A percentile compares a stretch with the other conserved stretches of the same genome.
These are phyloP conservation scores for Eulithis prunata DNA, from an alignment of 2,888 invertebrate genomes.

Conservation along the genomic window DNA sequence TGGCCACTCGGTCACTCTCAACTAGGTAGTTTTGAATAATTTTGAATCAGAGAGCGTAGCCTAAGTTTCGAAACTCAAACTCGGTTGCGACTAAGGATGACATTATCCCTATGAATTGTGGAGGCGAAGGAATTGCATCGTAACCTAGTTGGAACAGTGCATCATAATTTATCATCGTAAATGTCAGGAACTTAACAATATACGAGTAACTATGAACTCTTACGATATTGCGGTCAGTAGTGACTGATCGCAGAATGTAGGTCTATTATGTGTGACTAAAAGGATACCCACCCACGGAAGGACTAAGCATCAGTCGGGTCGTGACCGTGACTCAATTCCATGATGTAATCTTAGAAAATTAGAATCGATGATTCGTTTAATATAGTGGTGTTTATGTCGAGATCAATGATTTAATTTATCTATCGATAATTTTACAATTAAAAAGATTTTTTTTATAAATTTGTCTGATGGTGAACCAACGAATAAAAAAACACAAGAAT, in stretches of 20 bases:
- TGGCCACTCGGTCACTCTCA: too few relatives aligned
- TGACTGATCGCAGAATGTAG: conserved; percentile 53
- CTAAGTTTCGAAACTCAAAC: too few relatives aligned
- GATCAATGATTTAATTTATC: too few relatives aligned
- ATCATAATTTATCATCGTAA: conserved; percentile 49
- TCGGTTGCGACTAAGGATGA: conserved; percentile 22
- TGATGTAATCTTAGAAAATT: conserved; percentile 76
- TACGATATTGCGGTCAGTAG: conserved; percentile 67
- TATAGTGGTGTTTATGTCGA: conserved; percentile 56
- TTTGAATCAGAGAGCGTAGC: too few relatives aligned
- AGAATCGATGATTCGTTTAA: conserved; percentile 71
- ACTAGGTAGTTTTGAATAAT: too few relatives aligned
- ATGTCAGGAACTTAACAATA: conserved; percentile 47
- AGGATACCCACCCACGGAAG: conserved; percentile 73
- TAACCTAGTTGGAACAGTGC: conserved; percentile 32
- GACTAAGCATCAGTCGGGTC: conserved; percentile 64
- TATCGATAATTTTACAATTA: neutral
- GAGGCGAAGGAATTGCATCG: conserved; percentile 44
- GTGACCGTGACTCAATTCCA: conserved; percentile 79
- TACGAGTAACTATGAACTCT: conserved; percentile 1
- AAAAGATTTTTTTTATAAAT: too few relatives aligned
- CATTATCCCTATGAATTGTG: conserved; percentile 43
- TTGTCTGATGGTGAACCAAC: too few relatives aligned
- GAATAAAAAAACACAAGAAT: too few relatives aligned
- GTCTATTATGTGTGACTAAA: conserved; percentile 69